Evolutionary conservation across 2,113 vertebrate genomes (phyloP).

Genomic region (Apaloderma vittatum): DNA sequence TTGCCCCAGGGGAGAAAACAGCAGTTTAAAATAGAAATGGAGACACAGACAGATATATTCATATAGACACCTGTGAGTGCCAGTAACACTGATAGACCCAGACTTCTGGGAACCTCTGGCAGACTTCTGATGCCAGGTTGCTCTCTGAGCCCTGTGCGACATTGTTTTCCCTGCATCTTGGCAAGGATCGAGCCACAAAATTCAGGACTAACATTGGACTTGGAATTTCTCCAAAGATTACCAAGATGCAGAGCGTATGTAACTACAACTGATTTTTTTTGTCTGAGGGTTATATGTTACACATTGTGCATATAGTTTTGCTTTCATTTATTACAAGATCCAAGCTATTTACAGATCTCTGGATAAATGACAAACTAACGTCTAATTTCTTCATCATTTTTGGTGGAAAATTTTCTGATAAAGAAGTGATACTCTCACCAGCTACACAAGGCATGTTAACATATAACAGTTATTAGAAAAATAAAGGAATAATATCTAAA

Average conservation of each 20-base stretch:
- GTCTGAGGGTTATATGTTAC: background rate
- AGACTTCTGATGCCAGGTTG: background rate
- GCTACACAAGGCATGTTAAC: background rate
- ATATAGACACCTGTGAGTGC: conserved; percentile 36
- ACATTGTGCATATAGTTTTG: background rate
- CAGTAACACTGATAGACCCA: conserved; percentile 37
- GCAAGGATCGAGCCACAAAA: background rate
- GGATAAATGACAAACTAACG: background rate
- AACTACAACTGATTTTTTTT: background rate
- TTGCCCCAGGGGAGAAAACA: background rate
- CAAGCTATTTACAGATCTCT: background rate
- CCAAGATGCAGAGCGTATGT: background rate
- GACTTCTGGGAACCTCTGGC: conserved; percentile 22
- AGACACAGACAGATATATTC: conserved; percentile 41
- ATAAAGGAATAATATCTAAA: background rate
- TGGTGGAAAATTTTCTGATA: background rate
- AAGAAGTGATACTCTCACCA: background rate
- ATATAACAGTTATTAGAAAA: background rate
- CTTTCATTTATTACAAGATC: background rate
- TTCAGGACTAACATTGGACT: background rate
- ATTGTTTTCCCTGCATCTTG: background rate
- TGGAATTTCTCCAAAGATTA: background rate
- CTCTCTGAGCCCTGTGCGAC: background rate
- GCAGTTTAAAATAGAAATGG: conserved; percentile 48
- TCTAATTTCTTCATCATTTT: background rate